Evolutionary conservation across 2,113 vertebrate species (phyloP), one percentile per base, ranked within the genome.

Genomic region (Coracopsis vasa): DNA sequence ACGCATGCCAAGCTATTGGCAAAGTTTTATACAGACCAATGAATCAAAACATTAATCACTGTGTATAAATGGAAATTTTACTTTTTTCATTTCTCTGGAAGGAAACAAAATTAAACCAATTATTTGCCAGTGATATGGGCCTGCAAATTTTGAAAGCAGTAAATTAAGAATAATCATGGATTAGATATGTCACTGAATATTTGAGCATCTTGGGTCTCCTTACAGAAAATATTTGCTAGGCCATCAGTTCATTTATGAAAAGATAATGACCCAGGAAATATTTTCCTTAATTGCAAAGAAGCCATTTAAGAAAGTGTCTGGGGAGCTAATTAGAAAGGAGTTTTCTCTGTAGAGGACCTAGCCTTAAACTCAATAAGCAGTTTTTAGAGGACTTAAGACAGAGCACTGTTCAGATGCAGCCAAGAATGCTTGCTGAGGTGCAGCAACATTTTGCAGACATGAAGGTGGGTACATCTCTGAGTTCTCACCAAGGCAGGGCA

Each of bases 321-420:
- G 93, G 86, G 94, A 97, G 94, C 92, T 97, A 96, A 97, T 96
- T 92, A 94, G 70, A 71, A 94, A 87, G 47, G 61, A 97, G 86
- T 86, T 94, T 91, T 80, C 90, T 97, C 79, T 96, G 92, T 83
- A 88, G 86, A 97, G 74, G 80, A 90, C 86, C 95, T 89, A 92
- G 94, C 79, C 95, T 97, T 90, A 95, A 92, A 85, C 87, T 69
- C 81, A 70, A 60, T 47, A 92, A 96, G 84, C 92, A 95, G 94
- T 91, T 86, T 93, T 19, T 13, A 88, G 81, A 92, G 62, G 78
- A 93, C 84, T 86, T 78, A 53, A 97, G 94, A 85, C 41, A 96
- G 73, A 85, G 67, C 44, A 78, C 73, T 83, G 75, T 64, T 94
- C 58, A 79, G 85, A 91, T 23, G 80, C 74, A 86, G 92, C 28